Evolutionary conservation across 1,140 invertebrate species (phyloP), one percentile per base, ranked within the genome.

Genomic region (Colletes gigas): DNA sequence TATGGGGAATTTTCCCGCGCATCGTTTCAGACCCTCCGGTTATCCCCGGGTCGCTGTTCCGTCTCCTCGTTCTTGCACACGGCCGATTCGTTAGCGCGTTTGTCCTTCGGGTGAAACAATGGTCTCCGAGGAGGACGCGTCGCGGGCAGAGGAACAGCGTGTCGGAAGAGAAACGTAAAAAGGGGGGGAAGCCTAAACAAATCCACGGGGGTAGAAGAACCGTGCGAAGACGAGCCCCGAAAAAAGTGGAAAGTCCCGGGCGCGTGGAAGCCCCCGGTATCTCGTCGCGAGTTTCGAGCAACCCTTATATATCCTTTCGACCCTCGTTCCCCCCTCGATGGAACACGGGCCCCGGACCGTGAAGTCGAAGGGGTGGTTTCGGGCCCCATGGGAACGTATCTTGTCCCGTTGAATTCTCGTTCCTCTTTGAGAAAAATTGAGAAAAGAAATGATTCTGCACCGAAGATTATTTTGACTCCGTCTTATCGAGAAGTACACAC

Each of bases 221-320:
- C 88, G 86, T 89, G 88, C 81, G 86, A 89, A 89, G 83, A 83
- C 57, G 80, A 80, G 52, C 21, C 30, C 41, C 60, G 10, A 9
- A 3, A 6, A 7, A 9, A 7, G 75, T 83, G 83, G 73, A 88
- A 85, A 89, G 83, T 88, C 74, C 84, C 83, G 30, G 30, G 88
- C 82, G 77, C 81, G 60, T 62, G 70, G 67, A 88, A 70, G 9
- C 74, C 50, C 72, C 50, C 72, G 71, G 81, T 78, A 79, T 57
- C 39, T 71, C 9, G 21, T 39, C 83, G 69, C 70, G 63, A 72
- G 60, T 60, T 83, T 72, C 80, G 57, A 30, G 30, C 30, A 41
- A 41, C 12, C 59, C 66, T 52, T 9, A 4, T 17, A 6, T 15
- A n/a, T 14, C n/a, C n/a, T 74, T 52, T 62, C 76, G 39, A 79